Conservation (phyloP, 2,797 vertebrate species). For the Aeoliscus strigatus region DNA sequence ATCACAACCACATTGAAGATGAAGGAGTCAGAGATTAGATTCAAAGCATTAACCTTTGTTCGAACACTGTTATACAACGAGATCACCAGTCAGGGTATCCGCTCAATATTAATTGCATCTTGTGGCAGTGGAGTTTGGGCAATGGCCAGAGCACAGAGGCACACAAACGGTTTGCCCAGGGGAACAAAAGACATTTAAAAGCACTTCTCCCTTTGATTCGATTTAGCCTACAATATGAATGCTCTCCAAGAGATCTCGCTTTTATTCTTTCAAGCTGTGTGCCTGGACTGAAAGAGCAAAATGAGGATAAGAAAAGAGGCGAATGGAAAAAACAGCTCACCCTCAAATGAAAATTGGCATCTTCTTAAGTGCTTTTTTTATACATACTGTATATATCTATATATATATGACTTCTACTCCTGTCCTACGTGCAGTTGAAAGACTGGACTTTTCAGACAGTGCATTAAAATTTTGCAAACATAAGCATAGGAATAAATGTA, state of each 20-base stretch:
- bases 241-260: conserved; percentile 45
- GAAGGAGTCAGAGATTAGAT: conserved; percentile 82
- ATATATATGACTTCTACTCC: no score
- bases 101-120: conserved; percentile 86
- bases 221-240: conserved; percentile 65
- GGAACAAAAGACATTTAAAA: conserved; percentile 77
- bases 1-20: conserved; percentile 73
- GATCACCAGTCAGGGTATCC: conserved; percentile 59
- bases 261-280: conserved; percentile 44
- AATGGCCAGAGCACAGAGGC: conserved; percentile 37
- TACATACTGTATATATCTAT: no score
- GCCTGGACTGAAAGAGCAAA: conserved; percentile 23
- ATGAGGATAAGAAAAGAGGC: conserved; percentile 22
- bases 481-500: conserved; percentile 48
- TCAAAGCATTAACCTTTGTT: conserved; percentile 91
- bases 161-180: conserved; percentile 58
- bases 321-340: conserved; percentile 41
- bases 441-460: no score
- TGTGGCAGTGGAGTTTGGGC: conserved; percentile 54
- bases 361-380: conserved; percentile 51
- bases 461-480: conserved; percentile 47
- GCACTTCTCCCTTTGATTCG: conserved; percentile 74
- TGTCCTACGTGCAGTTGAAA: conserved; percentile 25
- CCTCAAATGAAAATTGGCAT: conserved; percentile 42
- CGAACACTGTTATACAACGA: conserved; percentile 81